phyloP scores from a whole-genome alignment of 1,140 invertebrate species.

The Cepaea nemoralis region DNA sequence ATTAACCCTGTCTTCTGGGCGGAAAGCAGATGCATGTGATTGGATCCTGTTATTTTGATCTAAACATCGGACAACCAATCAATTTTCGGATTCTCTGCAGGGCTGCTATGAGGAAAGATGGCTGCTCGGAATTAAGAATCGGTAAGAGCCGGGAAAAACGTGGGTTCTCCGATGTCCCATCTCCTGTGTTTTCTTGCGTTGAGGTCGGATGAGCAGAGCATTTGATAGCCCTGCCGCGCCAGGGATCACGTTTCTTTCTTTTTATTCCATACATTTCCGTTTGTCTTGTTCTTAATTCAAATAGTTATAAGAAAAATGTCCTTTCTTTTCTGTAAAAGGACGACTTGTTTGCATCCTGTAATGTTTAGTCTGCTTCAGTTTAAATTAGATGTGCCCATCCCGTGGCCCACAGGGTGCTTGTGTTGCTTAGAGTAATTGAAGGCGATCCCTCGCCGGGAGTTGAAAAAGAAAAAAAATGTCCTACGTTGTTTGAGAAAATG shows the following conservation, averaged over 20 bases:
- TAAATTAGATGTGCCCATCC: no score
- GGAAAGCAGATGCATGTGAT: conserved; percentile 22
- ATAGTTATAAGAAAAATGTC: background rate
- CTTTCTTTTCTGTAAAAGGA: no score
- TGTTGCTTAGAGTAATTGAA: no score
- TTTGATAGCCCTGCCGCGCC: conserved; percentile 6
- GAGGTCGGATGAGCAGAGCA: conserved; percentile 13
- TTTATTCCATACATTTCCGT: background rate
- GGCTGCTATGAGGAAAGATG: conserved; percentile 21
- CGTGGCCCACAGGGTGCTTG: no score
- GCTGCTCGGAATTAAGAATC: background rate
- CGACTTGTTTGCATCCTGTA: no score
- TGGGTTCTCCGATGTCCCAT: conserved; percentile 21
- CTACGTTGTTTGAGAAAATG: no score
- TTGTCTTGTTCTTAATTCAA: background rate
- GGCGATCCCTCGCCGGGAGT: no score
- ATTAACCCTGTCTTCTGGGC: background rate
- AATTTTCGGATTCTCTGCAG: conserved; percentile 19
- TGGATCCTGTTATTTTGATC: conserved; percentile 30
- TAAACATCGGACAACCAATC: conserved; percentile 15
- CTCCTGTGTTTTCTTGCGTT: background rate
- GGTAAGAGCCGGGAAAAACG: conserved; percentile 2
- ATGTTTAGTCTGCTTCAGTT: no score
- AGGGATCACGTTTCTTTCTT: background rate
- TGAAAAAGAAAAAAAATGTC: no score